phyloP scores from a whole-genome alignment of 2,888 invertebrate species.

The Temnothorax unifasciatus region DNA sequence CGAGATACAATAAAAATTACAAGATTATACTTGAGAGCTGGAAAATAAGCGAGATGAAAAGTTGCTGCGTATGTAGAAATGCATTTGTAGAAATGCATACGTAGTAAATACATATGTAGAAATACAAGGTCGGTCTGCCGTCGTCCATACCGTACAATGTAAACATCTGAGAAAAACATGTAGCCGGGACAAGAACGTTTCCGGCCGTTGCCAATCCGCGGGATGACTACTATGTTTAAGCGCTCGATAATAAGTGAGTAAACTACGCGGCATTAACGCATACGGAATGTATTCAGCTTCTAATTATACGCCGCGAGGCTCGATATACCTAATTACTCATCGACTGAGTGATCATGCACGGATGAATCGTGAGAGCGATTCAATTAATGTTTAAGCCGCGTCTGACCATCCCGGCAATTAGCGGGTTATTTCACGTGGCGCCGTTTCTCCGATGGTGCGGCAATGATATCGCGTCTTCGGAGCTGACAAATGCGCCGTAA shows the following conservation, averaged over 20 bases:
- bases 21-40: not conserved
- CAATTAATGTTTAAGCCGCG: conserved; percentile 32
- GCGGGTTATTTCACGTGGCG: not conserved
- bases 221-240: conserved; percentile 14
- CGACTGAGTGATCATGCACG: not conserved
- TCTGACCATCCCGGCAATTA: conserved; percentile 19
- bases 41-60: not conserved
- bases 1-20: not conserved
- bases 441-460: not conserved
- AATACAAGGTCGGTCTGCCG: conserved; percentile 27
- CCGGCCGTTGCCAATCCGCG: conserved; percentile 40
- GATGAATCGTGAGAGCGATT: conserved; percentile 28
- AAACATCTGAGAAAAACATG: conserved; percentile 51
- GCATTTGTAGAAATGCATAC: not conserved
- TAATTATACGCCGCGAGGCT: conserved; percentile 25
- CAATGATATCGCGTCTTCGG: conserved; percentile 33
- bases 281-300: conserved; percentile 1
- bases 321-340: conserved; percentile 35
- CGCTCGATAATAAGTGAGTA: conserved; percentile 41
- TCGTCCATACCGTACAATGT: conserved; percentile 13
- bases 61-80: conserved; percentile 24
- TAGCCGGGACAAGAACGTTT: conserved; percentile 19
- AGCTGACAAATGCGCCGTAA: conserved; percentile 38
- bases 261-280: conserved; percentile 26
- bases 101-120: conserved; percentile 28